Conservation (phyloP, 2,888 invertebrate species). For the Pristionchus japonicus region DNA sequence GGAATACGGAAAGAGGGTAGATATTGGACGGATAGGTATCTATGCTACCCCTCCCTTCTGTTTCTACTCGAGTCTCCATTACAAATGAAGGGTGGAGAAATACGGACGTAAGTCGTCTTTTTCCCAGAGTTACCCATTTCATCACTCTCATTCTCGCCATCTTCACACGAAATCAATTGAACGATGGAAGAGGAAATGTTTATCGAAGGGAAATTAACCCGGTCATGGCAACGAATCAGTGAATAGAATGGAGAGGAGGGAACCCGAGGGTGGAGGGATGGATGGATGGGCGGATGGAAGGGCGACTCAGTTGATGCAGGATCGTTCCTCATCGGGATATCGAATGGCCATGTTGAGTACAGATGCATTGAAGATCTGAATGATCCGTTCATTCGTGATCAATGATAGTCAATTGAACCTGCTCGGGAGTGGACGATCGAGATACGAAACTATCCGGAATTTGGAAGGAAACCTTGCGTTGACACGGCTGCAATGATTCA, state of each 20-base stretch:
- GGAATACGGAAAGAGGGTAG: neutral
- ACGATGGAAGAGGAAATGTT: neutral
- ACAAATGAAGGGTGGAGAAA: constrained; percentile 4
- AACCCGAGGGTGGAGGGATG: neutral
- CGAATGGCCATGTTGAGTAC: constrained; percentile 26
- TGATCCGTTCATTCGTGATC: neutral
- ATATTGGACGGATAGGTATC: neutral
- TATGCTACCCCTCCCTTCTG: neutral
- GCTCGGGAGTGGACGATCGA: neutral
- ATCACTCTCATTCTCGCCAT: neutral
- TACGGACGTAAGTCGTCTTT: neutral
- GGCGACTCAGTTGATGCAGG: constrained; percentile 14
- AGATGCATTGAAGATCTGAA: constrained; percentile 15
- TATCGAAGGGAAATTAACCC: neutral
- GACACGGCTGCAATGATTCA: constrained; percentile 10
- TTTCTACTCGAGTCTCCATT: constrained; percentile 9
- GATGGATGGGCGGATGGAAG: neutral
- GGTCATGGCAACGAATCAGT: neutral
- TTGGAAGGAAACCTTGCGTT: constrained; percentile 36
- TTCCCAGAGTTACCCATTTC: constrained; percentile 48
- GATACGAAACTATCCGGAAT: constrained; percentile 33
- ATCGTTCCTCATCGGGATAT: constrained; percentile 42
- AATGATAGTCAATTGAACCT: neutral
- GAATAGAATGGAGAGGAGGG: neutral
- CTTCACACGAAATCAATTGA: neutral